phyloP scores from a whole-genome alignment of 2,113 vertebrate species.

The Anhinga rufa region DNA sequence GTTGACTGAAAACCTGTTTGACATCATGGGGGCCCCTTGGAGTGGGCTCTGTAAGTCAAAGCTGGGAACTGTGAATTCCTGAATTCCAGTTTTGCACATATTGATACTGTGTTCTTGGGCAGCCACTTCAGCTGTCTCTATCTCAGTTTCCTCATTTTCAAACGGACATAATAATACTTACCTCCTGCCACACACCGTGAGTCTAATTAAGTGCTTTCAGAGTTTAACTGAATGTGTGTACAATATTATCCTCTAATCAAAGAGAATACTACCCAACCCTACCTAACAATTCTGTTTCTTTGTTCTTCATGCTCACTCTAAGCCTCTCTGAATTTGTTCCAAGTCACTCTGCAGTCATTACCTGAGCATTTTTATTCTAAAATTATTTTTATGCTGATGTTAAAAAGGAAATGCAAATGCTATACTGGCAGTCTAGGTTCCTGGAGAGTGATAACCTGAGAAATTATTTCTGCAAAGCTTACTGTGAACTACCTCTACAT shows the following conservation, averaged over 20 bases:
- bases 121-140: not conserved
- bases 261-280: not conserved
- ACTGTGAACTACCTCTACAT: not conserved
- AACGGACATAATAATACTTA: not conserved
- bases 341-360: not conserved
- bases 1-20: not conserved
- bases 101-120: not conserved
- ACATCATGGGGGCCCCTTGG: not conserved
- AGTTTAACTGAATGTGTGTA: not conserved
- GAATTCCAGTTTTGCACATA: not conserved
- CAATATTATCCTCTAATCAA: not conserved
- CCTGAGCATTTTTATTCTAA: not conserved
- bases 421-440: not conserved
- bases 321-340: not conserved
- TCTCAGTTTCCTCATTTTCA: not conserved
- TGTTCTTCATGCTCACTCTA: not conserved
- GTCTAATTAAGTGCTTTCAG: slow-evolving; percentile 22
- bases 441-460: not conserved
- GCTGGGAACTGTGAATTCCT: not conserved
- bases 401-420: slow-evolving; percentile 16
- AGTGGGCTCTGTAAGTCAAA: not conserved
- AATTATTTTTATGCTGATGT: not conserved
- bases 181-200: not conserved
- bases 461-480: slow-evolving; percentile 32
- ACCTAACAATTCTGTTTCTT: not conserved